Conservation (phyloP, 2,113 vertebrate species). For the Felis chaus region DNA sequence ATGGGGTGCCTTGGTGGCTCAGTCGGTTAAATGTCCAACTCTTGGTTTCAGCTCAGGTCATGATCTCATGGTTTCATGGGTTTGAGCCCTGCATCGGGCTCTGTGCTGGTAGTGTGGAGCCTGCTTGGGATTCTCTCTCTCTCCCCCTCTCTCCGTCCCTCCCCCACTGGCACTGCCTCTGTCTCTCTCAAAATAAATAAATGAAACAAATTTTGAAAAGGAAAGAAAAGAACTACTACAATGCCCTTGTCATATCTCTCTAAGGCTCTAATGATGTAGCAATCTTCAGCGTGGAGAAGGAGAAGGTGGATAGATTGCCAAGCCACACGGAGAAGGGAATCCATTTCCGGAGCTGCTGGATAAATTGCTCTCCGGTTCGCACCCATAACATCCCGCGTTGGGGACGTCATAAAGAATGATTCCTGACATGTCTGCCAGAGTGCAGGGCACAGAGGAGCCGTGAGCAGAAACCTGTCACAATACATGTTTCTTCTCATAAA, state of each 20-base stretch:
- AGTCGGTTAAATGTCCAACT: too few relatives aligned
- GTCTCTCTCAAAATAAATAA: too few relatives aligned
- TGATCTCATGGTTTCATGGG: too few relatives aligned
- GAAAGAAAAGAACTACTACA: neutral
- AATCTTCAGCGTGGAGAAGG: neutral
- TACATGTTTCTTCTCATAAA: conserved; percentile 67
- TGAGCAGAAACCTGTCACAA: conserved; percentile 50
- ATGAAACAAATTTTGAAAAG: too few relatives aligned
- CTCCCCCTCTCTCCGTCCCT: too few relatives aligned
- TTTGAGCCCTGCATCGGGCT: too few relatives aligned
- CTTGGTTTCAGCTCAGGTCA: too few relatives aligned
- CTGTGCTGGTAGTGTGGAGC: too few relatives aligned
- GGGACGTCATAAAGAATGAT: conserved; percentile 65
- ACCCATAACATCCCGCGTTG: conserved; percentile 64
- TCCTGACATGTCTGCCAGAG: conserved; percentile 28
- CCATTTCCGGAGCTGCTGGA: conserved; percentile 69
- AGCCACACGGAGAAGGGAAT: conserved; percentile 50
- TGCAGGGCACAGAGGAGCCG: neutral
- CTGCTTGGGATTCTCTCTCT: too few relatives aligned
- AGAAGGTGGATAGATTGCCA: conserved; percentile 31
- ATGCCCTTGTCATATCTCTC: conserved; percentile 9
- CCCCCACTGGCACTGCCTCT: too few relatives aligned
- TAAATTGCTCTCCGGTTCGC: conserved; percentile 73
- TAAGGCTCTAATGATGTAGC: neutral
- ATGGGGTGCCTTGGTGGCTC: neutral